Evolutionary conservation across 2,113 vertebrate species (phyloP).

Genomic region (Brachirus orientalis): DNA sequence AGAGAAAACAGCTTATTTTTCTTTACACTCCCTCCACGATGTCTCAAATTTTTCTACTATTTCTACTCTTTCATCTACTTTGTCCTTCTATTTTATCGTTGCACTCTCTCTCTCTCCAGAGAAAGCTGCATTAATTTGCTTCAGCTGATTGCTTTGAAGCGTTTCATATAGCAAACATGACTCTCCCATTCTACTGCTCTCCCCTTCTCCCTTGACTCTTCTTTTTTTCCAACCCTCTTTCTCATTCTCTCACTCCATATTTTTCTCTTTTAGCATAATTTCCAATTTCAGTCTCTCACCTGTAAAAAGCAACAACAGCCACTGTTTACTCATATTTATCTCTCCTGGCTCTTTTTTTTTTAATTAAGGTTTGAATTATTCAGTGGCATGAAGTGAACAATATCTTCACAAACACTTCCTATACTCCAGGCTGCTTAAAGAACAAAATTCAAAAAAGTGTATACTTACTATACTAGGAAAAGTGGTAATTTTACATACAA

Average conservation of each 20-base stretch:
- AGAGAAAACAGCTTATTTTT: conserved; percentile 10
- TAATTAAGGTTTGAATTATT: conserved; percentile 52
- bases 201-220: conserved; percentile 36
- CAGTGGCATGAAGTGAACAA: conserved; percentile 29
- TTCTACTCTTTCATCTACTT: conserved; percentile 3
- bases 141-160: conserved; percentile 58
- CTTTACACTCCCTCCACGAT: conserved; percentile 2
- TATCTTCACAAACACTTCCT: conserved; percentile 3
- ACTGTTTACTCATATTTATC: conserved; percentile 35
- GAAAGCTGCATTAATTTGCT: conserved; percentile 58
- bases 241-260: conserved; percentile 11
- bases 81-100: conserved; percentile 33
- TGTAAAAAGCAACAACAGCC: conserved; percentile 20
- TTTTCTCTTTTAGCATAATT: conserved; percentile 50
- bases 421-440: background rate
- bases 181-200: conserved; percentile 28
- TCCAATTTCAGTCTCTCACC: conserved; percentile 47
- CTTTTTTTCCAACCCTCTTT: conserved; percentile 15
- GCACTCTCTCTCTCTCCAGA: conserved; percentile 25
- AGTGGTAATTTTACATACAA: background rate
- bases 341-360: conserved; percentile 19
- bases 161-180: conserved; percentile 53
- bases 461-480: background rate
- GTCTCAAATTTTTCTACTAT: conserved; percentile 4
- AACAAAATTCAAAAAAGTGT: background rate